Conservation (phyloP, 2,888 invertebrate genomes). For the Dromius quadrimaculatus region DNA sequence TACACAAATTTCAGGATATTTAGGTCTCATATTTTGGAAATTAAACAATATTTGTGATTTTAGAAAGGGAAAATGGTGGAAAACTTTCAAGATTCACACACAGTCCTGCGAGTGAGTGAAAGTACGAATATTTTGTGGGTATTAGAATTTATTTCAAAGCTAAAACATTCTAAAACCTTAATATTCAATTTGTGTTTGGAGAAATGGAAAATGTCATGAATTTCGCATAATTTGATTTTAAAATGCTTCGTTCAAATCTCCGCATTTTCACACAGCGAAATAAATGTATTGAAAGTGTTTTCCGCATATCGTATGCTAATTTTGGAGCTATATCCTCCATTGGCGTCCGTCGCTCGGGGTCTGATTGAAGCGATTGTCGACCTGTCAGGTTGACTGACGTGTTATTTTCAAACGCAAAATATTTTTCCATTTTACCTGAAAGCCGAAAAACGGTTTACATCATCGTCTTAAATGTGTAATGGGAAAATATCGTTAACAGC, state of each 20-base stretch:
- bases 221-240: constrained; percentile 2
- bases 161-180: neutral
- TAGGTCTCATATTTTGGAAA: no score
- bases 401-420: constrained; percentile 38
- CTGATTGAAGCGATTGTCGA: constrained; percentile 44
- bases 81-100: no score
- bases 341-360: constrained; percentile 15
- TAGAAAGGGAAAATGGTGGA: no score
- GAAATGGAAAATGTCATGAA: constrained; percentile 6
- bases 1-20: no score
- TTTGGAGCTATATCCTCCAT: constrained; percentile 18
- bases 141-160: neutral
- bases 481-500: constrained; percentile 39
- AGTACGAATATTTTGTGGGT: no score
- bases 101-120: no score
- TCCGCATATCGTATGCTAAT: constrained; percentile 32
- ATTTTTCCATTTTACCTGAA: constrained; percentile 43
- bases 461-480: constrained; percentile 30
- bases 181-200: constrained; percentile 2
- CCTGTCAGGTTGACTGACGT: constrained; percentile 43
- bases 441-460: constrained; percentile 28
- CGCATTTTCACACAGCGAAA: constrained; percentile 9
- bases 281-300: constrained; percentile 31
- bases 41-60: no score
- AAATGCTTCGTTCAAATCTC: neutral